Conservation (phyloP, 1,140 invertebrate genomes). For the Drosophila bocqueti region DNA sequence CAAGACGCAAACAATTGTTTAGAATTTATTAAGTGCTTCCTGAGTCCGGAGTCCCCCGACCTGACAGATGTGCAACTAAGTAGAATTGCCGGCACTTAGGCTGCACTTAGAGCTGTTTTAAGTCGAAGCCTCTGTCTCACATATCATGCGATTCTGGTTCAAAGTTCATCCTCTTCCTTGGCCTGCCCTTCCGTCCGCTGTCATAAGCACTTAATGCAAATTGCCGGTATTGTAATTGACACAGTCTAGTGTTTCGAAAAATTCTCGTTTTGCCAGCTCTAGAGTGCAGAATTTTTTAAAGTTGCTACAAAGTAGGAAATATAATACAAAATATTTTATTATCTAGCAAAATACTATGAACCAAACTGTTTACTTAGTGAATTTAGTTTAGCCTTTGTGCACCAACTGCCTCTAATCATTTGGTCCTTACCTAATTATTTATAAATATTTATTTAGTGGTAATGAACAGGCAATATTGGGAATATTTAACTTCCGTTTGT, state of each 20-base stretch:
- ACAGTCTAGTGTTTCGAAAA: slow-evolving; percentile 8
- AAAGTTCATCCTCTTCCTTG: slow-evolving; percentile 54
- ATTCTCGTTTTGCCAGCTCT: not conserved
- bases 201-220: slow-evolving; percentile 61
- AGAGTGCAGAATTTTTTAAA: too few relatives aligned
- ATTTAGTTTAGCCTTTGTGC: not conserved
- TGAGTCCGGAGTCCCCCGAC: slow-evolving; percentile 36
- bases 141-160: slow-evolving; percentile 37
- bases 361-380: not conserved
- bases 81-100: slow-evolving; percentile 49
- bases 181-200: slow-evolving; percentile 8
- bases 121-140: slow-evolving; percentile 26
- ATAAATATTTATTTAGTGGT: slow-evolving; percentile 36
- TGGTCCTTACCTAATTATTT: slow-evolving; percentile 23
- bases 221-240: slow-evolving; percentile 37
- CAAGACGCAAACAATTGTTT: slow-evolving; percentile 65
- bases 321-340: not conserved
- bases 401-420: not conserved
- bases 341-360: not conserved
- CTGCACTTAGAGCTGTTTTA: slow-evolving; percentile 58
- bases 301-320: not conserved
- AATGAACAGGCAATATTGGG: slow-evolving; percentile 13
- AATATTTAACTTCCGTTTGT: slow-evolving; percentile 15
- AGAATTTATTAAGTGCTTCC: slow-evolving; percentile 80
- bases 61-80: slow-evolving; percentile 46